A percentile compares a stretch with the other conserved stretches of the same genome.
These are phyloP conservation scores for Pissodes strobi DNA, from an alignment of 1,140 invertebrate species.

Conservation along the genomic window DNA sequence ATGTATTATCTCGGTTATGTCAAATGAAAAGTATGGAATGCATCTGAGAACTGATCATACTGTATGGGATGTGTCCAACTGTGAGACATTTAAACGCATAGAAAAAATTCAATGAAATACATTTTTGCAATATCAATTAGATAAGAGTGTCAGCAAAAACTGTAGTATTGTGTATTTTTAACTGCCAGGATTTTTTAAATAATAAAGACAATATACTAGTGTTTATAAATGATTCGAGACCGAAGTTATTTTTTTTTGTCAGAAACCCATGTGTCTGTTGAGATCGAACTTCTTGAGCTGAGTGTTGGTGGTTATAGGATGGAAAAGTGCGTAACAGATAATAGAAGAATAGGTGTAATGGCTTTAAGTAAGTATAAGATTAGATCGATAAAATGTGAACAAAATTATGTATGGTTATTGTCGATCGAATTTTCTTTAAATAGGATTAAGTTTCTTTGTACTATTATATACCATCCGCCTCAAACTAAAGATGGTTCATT, in stretches of 20 bases:
- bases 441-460: neutral
- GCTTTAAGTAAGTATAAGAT: neutral
- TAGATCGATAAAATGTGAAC: neutral
- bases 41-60: slow-evolving; percentile 11
- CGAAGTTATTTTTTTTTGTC: slow-evolving; percentile 17
- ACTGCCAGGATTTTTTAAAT: slow-evolving; percentile 16
- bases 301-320: slow-evolving; percentile 14
- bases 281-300: slow-evolving; percentile 7
- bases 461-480: neutral
- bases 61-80: slow-evolving; percentile 18
- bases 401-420: slow-evolving; percentile 6
- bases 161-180: slow-evolving; percentile 19
- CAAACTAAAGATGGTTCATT: too few relatives aligned
- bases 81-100: slow-evolving; percentile 17
- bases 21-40: slow-evolving; percentile 21
- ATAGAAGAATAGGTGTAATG: neutral
- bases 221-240: slow-evolving; percentile 20
- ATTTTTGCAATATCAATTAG: slow-evolving; percentile 18
- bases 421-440: neutral
- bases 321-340: neutral
- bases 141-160: neutral
- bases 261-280: slow-evolving; percentile 9
- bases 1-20: slow-evolving; percentile 10
- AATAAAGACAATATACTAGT: too few relatives aligned
- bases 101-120: slow-evolving; percentile 4